Evolutionary conservation across 2,888 invertebrate genomes (phyloP), one percentile per base, ranked within the genome.

Genomic region (Chalcosyrphus nemorum): DNA sequence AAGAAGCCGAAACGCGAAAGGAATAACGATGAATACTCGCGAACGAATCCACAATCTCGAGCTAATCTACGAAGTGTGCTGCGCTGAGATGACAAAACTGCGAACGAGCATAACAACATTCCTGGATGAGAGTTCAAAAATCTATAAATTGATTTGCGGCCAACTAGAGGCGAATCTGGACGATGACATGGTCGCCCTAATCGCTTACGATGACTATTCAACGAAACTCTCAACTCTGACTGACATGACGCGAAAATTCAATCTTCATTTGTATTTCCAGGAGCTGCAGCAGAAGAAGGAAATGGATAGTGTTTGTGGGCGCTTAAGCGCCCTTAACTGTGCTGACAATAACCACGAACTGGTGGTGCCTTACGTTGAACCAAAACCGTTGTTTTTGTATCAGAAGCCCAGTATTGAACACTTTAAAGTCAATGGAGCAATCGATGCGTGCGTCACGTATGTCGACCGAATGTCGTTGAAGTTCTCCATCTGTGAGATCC

Each of bases 151-250:
- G 0, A 45, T 84, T 19, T 80, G 80, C 3, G 43, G 24, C 2
- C 63, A 80, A 59, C 19, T 84, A 24, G 74, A 70, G 29, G 13
- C 41, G 32, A 50, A 61, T 6, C 2, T n/a, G 9, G 47, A 35
- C 6, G 47, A 27, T 27, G 71, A 80, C 13, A 54, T 68, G 35
- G 32, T 59, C 4, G 45, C 80, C 0, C 38, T 85, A 0, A 81
- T 81, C 29, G 81, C 85, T 9, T 85, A 81, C 43, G 81, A 85
- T 47, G 75, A 85, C 38, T 85, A 81, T 41, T 76, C 74, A n/a
- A 66, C 80, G 4, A 81, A 76, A 63, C 38, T 85, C 27, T 81
- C 81, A 1, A 50, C 52, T 1, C 65, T 80, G 27, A 81, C 80
- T 11, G 85, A 81, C 27, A 71, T 81, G 71, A 66, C 85, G 7